These are phyloP conservation scores for Cyanocitta stelleri DNA, from an alignment of 2,113 vertebrate species.

Conservation along the genomic window DNA sequence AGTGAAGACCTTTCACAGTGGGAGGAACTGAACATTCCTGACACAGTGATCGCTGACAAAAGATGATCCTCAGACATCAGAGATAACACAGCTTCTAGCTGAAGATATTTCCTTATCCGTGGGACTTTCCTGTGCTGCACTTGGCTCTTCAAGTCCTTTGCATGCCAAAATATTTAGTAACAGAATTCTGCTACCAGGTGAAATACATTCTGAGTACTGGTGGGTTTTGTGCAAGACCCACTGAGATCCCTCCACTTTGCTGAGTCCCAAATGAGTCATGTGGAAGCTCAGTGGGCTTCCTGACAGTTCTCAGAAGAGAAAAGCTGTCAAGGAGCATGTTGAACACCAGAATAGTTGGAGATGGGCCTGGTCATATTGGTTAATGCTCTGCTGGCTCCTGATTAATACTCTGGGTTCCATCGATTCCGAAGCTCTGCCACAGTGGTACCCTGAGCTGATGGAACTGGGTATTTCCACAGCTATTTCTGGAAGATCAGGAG, in stretches of 20 bases:
- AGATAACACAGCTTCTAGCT: neutral
- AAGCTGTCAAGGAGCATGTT: neutral
- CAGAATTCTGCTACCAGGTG: neutral
- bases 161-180: neutral
- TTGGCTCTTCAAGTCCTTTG: neutral
- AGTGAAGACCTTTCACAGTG: neutral
- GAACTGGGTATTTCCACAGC: neutral
- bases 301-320: neutral
- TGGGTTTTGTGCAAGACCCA: accelerated
- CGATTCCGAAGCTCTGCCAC: neutral
- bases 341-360: neutral
- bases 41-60: neutral
- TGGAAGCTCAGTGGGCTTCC: neutral
- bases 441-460: neutral
- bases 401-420: neutral
- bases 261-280: neutral
- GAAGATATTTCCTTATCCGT: neutral
- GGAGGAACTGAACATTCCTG: neutral
- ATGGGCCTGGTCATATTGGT: neutral
- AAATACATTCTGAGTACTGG: neutral
- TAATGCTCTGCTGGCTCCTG: neutral
- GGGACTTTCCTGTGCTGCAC: neutral
- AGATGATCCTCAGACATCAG: neutral
- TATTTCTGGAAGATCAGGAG: neutral
- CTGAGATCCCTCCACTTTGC: neutral